Evolutionary conservation across 2,888 invertebrate genomes (phyloP), one percentile per base, ranked within the genome.

Genomic region (Chelonus formosanus): DNA sequence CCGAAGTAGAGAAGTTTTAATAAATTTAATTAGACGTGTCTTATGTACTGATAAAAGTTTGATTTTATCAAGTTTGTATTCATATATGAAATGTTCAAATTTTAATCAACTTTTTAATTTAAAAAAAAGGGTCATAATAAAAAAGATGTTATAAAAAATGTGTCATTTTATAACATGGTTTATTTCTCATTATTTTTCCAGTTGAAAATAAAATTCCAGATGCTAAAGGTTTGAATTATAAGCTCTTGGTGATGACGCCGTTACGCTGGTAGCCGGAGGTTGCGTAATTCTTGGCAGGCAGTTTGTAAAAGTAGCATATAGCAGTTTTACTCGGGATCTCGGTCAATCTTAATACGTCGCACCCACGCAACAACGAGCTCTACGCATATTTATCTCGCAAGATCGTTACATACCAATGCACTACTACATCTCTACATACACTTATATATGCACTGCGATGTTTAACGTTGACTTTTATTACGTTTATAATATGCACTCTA

Each of bases 221-320:
- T 34, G 52, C 52, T 52, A 31, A 32, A 20, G 8, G 52, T 32
- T 52, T 8, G 52, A 52, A 52, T 34, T 52, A 32, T 52, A 52
- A 50, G 57, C 65, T 65, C 68, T 45, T 62, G 44, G 32, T 55
- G 32, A 55, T 36, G 52, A 52, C 56, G 61, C 44, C 54, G 55
- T 63, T 45, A 35, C 48, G 63, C 59, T 58, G 62, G 54, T 56
- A 36, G 63, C 53, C 62, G 66, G 47, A 60, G 69, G 64, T 69
- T 69, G 66, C 64, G 68, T 67, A 69, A 71, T 68, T 32, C 52
- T 52, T 52, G 52, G 52, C 52, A 52, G 52, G 4, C 52, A 31
- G 34, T 32, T 8, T 34, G 7, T 32, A 32, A 31, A 52, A 52
- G 34, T 32, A 52, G 32, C 8, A 31, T 52, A 52, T 8, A 32